A percentile compares a stretch with the other conserved stretches of the same genome.
phyloP scores from a whole-genome alignment of 2,888 invertebrate species.

The Iselma pallidipennis region DNA sequence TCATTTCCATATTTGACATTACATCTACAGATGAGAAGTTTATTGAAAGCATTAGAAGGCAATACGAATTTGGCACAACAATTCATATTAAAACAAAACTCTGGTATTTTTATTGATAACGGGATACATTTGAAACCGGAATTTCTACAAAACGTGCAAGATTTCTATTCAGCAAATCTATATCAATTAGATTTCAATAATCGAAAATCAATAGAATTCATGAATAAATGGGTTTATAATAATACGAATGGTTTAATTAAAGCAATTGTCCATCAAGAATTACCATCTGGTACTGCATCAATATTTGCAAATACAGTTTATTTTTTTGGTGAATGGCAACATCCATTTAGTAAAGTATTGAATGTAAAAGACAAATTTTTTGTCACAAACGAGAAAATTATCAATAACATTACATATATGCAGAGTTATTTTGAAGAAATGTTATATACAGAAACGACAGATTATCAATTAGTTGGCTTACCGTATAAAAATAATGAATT shows the following conservation, averaged over 20 bases:
- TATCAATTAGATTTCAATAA: neutral
- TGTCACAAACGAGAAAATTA: slow-evolving; percentile 29
- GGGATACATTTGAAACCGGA: slow-evolving; percentile 36
- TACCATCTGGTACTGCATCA: slow-evolving; percentile 45
- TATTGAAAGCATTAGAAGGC: slow-evolving; percentile 41
- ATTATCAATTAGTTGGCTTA: slow-evolving; percentile 52
- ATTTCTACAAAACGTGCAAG: slow-evolving; percentile 38
- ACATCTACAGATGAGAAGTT: slow-evolving; percentile 47
- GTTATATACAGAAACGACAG: slow-evolving; percentile 48
- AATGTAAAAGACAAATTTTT: slow-evolving; percentile 47
- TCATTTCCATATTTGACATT: slow-evolving; percentile 41
- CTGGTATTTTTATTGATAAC: slow-evolving; percentile 45
- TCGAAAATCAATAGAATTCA: slow-evolving; percentile 8
- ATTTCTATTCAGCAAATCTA: slow-evolving; percentile 37
- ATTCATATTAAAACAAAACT: slow-evolving; percentile 44
- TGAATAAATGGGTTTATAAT: slow-evolving; percentile 49
- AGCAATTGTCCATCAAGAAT: slow-evolving; percentile 46
- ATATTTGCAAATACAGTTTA: slow-evolving; percentile 56
- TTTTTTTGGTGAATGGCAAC: slow-evolving; percentile 56
- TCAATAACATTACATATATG: slow-evolving; percentile 47
- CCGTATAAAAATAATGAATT: slow-evolving; percentile 55
- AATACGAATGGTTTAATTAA: slow-evolving; percentile 53
- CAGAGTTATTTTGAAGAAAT: slow-evolving; percentile 44
- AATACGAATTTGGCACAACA: slow-evolving; percentile 25
- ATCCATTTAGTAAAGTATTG: slow-evolving; percentile 51